Base-by-base conservation (phyloP, 2,113 vertebrate species). In the Xerus inauris region DNA sequence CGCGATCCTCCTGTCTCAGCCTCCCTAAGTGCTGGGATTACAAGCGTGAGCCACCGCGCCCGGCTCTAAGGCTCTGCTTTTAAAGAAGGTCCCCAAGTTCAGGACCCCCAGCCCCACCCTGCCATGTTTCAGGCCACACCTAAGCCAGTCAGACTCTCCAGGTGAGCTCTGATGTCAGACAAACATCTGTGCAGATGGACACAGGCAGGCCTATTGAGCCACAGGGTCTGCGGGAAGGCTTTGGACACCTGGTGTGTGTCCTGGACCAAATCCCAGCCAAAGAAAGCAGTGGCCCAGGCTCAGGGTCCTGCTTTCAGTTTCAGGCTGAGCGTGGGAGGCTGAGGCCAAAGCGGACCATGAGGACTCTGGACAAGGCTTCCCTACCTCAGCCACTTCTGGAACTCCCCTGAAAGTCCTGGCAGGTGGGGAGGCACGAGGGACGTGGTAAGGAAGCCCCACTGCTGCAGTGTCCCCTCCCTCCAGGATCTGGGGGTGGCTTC, bases 371-470 rank as follows among this genome's bases (percentile, higher is more conserved):
- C 57, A 81, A 38, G 0, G 0, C 19, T 17, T 91, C 76, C 42
- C 88, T 72, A 57, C 54, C 47, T 49, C 22, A 57, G 59, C 72
- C 45, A 20, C 14, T 51, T 57, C 76, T 14, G 67, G 97, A 95
- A 98, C 96, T 0, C 91, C 96, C 97, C 94, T 57, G 77, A 79
- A 77, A 97, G n/a, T 91, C 79, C 95, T 77, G 75, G 69, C 8
- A 1, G 38, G n/a, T 16, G 17, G 5, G 8, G 28, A 92, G 62
- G 5, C 35, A 0, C 14, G 1, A 49, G 79, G 72, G 47, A 14
- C 20, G 3, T 3, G 1, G 8, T 35, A 14, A 22, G 81, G 69
- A 80, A 49, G 64, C 47, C 20, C 47, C 85, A 12, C 38, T 12
- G 3, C 57, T 17, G 1, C 1, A 8, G 6, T 2, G 35, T 19